phyloP scores from a whole-genome alignment of 2,888 invertebrate species.

The Pseudoips prasinana region DNA sequence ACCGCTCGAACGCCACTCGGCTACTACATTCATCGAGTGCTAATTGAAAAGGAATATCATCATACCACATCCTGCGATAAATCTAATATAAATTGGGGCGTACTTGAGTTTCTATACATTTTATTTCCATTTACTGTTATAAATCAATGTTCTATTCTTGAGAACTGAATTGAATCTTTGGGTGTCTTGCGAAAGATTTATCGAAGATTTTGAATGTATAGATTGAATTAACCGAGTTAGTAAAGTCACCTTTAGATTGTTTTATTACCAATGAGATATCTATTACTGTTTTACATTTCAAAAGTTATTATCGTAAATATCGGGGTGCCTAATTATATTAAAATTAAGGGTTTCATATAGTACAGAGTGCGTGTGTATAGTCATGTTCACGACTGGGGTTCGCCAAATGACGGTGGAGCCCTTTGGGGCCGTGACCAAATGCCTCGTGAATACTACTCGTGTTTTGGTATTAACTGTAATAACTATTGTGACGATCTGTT shows the following conservation, averaged over 20 bases:
- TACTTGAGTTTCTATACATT: constrained; percentile 43
- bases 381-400: constrained; percentile 26
- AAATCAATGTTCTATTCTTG: constrained; percentile 50
- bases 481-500: constrained; percentile 14
- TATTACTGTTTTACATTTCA: constrained; percentile 22
- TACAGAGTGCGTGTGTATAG: no score
- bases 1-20: constrained; percentile 59
- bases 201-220: constrained; percentile 18
- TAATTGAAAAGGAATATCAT: constrained; percentile 79
- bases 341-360: no score
- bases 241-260: no score
- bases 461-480: constrained; percentile 15
- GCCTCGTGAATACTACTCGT: constrained; percentile 22
- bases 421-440: constrained; percentile 36
- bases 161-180: constrained; percentile 28
- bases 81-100: constrained; percentile 71
- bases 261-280: no score
- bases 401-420: constrained; percentile 47
- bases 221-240: constrained; percentile 7
- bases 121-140: constrained; percentile 43
- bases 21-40: constrained; percentile 62
- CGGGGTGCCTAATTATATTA: constrained; percentile 35
- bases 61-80: constrained; percentile 63
- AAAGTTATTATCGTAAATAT: constrained; percentile 27
- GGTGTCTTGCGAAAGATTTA: constrained; percentile 26